Evolutionary conservation across 2,797 vertebrate species (phyloP).

Genomic region (Sebastolobus alascanus): DNA sequence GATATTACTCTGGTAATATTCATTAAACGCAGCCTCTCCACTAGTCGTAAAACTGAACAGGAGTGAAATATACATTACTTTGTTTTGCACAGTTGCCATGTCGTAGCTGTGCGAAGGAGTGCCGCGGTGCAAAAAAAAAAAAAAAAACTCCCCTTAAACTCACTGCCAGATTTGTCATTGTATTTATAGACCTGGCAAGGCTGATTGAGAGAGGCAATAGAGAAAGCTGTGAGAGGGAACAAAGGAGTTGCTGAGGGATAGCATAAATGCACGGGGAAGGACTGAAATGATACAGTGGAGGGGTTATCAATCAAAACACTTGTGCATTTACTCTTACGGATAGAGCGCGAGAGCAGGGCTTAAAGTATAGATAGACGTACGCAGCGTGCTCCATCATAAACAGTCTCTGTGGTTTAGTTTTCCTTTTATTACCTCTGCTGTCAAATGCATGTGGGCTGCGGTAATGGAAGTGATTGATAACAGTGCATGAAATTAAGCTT

Average conservation of each 20-base stretch:
- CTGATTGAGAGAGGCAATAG: constrained; percentile 73
- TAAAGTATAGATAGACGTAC: constrained; percentile 58
- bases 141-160: constrained; percentile 37
- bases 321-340: constrained; percentile 49
- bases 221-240: constrained; percentile 65
- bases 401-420: constrained; percentile 51
- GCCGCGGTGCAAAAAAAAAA: constrained; percentile 18
- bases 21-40: constrained; percentile 45
- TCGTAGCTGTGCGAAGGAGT: constrained; percentile 32
- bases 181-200: constrained; percentile 76
- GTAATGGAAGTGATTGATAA: constrained; percentile 69
- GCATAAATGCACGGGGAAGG: constrained; percentile 56
- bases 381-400: constrained; percentile 64
- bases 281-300: constrained; percentile 62
- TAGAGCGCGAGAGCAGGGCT: constrained; percentile 37
- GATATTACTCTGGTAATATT: constrained; percentile 60
- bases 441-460: constrained; percentile 54
- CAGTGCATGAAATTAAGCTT: constrained; percentile 54
- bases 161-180: constrained; percentile 69
- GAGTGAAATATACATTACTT: constrained; percentile 48
- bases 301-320: constrained; percentile 72
- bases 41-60: constrained; percentile 8
- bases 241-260: constrained; percentile 64
- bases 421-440: constrained; percentile 62
- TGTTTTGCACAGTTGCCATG: constrained; percentile 45